These are phyloP conservation scores for Megalurothrips usitatus DNA, from an alignment of 2,888 invertebrate species.

Conservation along the genomic window DNA sequence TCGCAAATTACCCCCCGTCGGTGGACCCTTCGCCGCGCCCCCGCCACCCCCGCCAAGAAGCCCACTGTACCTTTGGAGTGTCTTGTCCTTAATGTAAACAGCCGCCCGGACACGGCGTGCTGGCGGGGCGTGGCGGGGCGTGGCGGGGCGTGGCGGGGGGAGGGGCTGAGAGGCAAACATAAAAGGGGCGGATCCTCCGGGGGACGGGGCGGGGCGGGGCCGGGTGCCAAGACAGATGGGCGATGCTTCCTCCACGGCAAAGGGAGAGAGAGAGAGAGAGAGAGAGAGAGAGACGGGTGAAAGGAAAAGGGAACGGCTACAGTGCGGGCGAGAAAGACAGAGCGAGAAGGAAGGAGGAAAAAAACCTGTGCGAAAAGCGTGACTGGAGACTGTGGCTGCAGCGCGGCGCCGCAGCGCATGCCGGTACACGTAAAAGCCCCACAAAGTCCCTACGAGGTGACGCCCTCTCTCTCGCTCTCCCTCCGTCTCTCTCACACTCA, in stretches of 20 bases:
- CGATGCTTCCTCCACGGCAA: background rate
- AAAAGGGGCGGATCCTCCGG: slow-evolving; percentile 2
- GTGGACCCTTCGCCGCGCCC: no score
- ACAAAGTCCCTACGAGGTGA: no score
- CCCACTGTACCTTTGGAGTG: background rate
- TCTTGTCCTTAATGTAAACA: slow-evolving; percentile 25
- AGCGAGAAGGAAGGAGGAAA: no score
- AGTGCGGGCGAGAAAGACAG: background rate
- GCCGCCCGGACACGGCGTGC: background rate
- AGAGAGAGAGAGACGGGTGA: background rate
- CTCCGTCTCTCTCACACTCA: no score
- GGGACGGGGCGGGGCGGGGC: background rate
- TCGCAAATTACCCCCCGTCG: no score
- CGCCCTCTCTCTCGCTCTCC: no score
- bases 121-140: background rate
- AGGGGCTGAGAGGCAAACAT: background rate
- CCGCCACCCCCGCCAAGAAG: background rate
- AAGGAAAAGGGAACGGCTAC: background rate
- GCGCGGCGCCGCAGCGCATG: no score
- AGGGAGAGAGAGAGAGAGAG: slow-evolving; percentile 2
- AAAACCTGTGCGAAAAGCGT: no score
- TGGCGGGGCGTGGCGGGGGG: background rate
- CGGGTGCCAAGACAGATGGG: background rate
- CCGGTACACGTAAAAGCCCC: no score
- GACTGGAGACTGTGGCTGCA: no score